Evolutionary conservation across 2,888 invertebrate genomes (phyloP).

Genomic region (Drosophila kanekoi): DNA sequence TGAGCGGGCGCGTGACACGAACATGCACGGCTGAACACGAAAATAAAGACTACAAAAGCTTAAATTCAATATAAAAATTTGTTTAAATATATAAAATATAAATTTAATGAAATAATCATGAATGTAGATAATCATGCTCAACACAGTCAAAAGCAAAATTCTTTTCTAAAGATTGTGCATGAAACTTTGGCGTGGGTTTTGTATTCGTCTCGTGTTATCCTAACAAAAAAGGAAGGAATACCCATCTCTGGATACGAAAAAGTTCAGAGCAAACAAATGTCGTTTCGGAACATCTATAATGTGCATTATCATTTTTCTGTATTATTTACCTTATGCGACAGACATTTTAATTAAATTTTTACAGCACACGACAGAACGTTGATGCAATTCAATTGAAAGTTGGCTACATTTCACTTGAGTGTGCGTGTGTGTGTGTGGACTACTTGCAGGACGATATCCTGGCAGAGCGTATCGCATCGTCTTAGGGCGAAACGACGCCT

Average conservation of each 20-base stretch:
- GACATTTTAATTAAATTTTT: constrained; percentile 35
- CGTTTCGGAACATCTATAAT: not conserved
- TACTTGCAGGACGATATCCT: constrained; percentile 14
- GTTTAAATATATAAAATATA: too few relatives aligned
- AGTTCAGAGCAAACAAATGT: not conserved
- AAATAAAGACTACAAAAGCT: too few relatives aligned
- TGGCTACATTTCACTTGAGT: not conserved
- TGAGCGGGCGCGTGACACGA: not conserved
- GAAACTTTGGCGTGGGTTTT: too few relatives aligned
- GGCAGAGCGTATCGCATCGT: not conserved
- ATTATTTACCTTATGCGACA: constrained; percentile 9
- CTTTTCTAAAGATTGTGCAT: too few relatives aligned
- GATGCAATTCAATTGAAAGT: constrained; percentile 18
- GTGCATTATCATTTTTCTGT: constrained; percentile 2
- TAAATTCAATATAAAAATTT: not conserved
- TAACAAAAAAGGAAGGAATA: too few relatives aligned
- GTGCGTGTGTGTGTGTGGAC: not conserved
- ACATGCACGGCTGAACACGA: not conserved
- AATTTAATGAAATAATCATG: too few relatives aligned
- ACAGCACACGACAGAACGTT: constrained; percentile 6
- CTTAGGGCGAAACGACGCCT: constrained; percentile 5
- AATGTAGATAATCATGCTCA: too few relatives aligned
- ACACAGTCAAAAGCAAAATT: too few relatives aligned
- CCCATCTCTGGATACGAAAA: too few relatives aligned
- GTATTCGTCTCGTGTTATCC: too few relatives aligned